Base-by-base conservation (phyloP, 2,797 vertebrate species). In the Premnoplex brunnescens region DNA sequence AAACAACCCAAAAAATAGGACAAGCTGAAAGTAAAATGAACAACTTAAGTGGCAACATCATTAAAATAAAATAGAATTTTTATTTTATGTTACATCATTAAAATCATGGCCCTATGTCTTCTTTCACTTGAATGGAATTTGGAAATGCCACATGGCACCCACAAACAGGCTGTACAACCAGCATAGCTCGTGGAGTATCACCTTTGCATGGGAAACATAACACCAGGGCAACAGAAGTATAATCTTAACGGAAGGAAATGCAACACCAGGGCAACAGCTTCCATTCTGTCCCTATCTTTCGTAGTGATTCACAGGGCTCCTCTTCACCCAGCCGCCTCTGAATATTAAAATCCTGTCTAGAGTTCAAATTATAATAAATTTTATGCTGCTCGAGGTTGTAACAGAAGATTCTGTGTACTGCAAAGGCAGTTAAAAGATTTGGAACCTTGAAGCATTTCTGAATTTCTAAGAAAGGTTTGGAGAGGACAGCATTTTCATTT, bases 171-270 rank as follows among this genome's bases (percentile, higher is more conserved):
- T 46, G 51, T 41, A 34, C 30, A 41, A 24, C 32, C 16, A 37
- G 77, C 44, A 66, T 0, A 32, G 36, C 32, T 60, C 0, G 0
- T 46, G 48, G 36, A 73, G 69, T 76, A 84, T 94, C 85, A 85
- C 34, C 66, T 88, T 32, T 55, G 59, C 34, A 18, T 8, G 26
- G 26, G 82, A 91, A 81, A 86, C 69, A 58, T 39, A 55, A 80
- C 85, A 84, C 82, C 88, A 60, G 88, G 22, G 30, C 88, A 91
- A 90, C 77, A 19, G 28, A 51, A 86, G 23, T 72, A 82, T 90
- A 32, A 5, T 79, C 85, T 93, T 66, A 66, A 62, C 0, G 0
- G 11, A 7, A 73, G 23, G 85, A 91, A 95, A 94, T 0, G 17
- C 46, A 88, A 89, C 69, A 84, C 88, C 41, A 62, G 82, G 62